Evolutionary conservation across 2,888 invertebrate genomes (phyloP), one percentile per base, ranked within the genome.

Genomic region (Limulus polyphemus): DNA sequence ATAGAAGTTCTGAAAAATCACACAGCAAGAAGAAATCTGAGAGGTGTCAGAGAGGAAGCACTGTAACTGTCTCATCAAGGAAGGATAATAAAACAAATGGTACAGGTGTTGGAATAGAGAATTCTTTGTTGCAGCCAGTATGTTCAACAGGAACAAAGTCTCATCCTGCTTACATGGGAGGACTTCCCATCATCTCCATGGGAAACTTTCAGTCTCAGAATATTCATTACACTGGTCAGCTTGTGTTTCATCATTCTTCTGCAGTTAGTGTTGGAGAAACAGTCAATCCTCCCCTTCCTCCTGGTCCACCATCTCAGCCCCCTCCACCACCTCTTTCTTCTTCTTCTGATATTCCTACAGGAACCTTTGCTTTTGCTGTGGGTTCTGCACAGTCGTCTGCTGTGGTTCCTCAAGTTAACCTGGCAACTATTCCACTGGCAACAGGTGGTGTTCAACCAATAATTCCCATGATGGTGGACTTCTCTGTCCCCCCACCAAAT

Each of bases 401-500:
- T 54, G 32, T 54, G 11, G 16, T 32, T 32, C 54, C 54, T n/a
- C 11, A 32, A 54, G 54, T 32, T 11, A 54, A 32, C 32, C n/a
- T 17, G 11, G 16, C 54, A 32, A 54, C 17, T 54, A 54, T 17
- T 54, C 54, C 54, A 11, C 3, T 51, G 51, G n/a, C 51, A 51
- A 51, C 51, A n/a, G 54, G 17, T 11, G 32, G 32, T n/a, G 14
- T 32, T n/a, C 32, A 16, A 11, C 16, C 11, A 17, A 54, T 54
- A 32, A 54, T 54, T 11, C 54, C 54, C 54, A 54, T 54, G 14
- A 54, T 54, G 54, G 54, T 54, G 11, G 32, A 54, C 9, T 57
- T 57, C 16, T 57, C 57, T 46, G 57, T 57, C 13, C 57, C 57
- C 3, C 57, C 57, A 12, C 57, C 57, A 10, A 57, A 57, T 47